Conservation (phyloP, 2,113 vertebrate species). For the Ceyx melanurus region DNA sequence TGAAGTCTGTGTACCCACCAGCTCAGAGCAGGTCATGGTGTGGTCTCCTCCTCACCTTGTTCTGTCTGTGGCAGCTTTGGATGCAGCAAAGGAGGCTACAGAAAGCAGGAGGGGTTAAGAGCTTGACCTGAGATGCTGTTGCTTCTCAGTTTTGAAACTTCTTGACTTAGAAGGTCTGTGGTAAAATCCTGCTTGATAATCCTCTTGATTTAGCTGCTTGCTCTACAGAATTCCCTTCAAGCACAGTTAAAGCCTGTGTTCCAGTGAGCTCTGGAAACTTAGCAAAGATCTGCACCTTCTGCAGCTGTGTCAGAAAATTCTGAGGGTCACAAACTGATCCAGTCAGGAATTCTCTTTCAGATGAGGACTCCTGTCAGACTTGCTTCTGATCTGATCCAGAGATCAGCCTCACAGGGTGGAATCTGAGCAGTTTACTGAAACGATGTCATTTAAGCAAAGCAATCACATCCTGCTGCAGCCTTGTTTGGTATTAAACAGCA, state of each 20-base stretch:
- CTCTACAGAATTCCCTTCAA: neutral
- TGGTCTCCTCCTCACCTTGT: neutral
- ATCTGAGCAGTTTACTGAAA: neutral
- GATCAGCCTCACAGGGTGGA: neutral
- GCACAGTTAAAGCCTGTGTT: neutral
- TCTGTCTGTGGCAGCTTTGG: neutral
- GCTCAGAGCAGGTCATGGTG: neutral
- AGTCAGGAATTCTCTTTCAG: neutral
- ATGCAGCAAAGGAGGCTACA: neutral
- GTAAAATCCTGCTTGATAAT: neutral
- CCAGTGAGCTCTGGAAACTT: neutral
- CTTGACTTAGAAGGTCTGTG: neutral
- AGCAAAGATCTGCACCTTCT: neutral
- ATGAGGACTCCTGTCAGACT: neutral
- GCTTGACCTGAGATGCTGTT: neutral
- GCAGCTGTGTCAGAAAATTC: neutral
- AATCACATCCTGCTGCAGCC: neutral
- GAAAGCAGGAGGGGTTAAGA: neutral
- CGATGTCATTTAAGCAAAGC: slow-evolving; percentile 25
- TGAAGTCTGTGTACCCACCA: neutral
- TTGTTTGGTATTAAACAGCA: slow-evolving; percentile 29
- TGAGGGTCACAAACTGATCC: neutral
- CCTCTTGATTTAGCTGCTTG: neutral
- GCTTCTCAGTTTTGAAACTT: neutral
- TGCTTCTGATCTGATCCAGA: neutral